Percentiles rank a stretch among this genome's conserved stretches.
Evolutionary conservation across 2,797 vertebrate species (phyloP).

Genomic region (Semotilus atromaculatus): DNA sequence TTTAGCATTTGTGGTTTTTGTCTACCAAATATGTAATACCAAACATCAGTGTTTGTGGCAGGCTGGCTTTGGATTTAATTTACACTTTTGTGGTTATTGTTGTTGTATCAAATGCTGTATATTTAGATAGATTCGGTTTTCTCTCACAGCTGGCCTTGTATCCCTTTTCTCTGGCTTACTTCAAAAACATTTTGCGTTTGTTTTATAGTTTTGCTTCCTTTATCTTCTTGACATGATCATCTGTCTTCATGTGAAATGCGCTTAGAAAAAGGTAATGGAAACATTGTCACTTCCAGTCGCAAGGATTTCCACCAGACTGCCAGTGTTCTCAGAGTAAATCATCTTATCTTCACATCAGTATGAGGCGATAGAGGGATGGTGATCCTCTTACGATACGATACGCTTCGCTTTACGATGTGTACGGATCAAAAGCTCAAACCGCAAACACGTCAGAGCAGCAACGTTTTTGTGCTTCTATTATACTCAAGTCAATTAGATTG

Average conservation of each 20-base stretch:
- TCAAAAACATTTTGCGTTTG: background rate
- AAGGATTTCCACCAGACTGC: background rate
- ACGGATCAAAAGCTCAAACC: background rate
- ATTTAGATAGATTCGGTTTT: background rate
- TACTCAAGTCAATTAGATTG: background rate
- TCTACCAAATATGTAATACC: slow-evolving; percentile 2
- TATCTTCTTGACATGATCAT: background rate
- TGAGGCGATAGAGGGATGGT: background rate
- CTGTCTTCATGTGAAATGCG: background rate
- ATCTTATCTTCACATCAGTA: slow-evolving; percentile 20
- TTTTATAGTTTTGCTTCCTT: background rate
- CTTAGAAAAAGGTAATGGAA: background rate
- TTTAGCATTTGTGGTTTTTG: slow-evolving; percentile 3
- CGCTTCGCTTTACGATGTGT: background rate
- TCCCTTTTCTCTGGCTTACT: background rate
- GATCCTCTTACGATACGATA: background rate
- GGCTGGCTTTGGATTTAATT: background rate
- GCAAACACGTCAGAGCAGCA: background rate
- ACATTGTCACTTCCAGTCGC: background rate
- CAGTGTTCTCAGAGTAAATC: background rate
- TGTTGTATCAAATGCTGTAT: background rate
- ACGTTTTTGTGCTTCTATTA: background rate
- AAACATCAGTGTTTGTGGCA: background rate
- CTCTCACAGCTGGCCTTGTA: background rate
- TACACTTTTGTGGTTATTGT: background rate